Evolutionary conservation across 2,113 vertebrate species (phyloP).

Genomic region (Oreochromis spilurus): DNA sequence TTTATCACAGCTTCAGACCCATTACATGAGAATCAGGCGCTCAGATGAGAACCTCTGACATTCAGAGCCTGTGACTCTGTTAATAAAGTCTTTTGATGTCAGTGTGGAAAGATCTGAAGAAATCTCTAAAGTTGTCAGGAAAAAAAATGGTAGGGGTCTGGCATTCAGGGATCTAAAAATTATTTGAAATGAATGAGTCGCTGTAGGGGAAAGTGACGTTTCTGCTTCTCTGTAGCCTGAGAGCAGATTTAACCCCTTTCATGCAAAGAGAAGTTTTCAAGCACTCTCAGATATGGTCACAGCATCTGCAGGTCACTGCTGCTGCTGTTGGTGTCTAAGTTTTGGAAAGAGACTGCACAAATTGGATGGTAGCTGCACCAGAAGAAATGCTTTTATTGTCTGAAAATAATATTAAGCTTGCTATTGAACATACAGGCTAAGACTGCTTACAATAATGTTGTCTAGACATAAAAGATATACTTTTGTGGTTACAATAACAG

Average conservation of each 20-base stretch:
- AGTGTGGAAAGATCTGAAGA: neutral
- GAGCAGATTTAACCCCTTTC: neutral
- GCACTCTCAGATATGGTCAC: neutral
- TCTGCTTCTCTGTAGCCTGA: neutral
- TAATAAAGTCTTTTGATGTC: neutral
- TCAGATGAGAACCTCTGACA: neutral
- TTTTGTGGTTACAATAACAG: neutral
- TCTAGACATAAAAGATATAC: neutral
- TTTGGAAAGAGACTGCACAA: neutral
- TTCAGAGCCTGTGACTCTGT: neutral
- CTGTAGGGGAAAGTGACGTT: neutral
- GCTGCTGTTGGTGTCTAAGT: neutral
- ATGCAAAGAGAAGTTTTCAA: neutral
- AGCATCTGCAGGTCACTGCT: neutral
- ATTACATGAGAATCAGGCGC: neutral
- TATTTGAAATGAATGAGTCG: neutral
- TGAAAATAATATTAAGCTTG: neutral
- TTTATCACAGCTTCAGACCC: neutral
- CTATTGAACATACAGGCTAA: neutral
- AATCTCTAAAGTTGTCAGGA: neutral
- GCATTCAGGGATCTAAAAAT: neutral
- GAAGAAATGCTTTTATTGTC: neutral
- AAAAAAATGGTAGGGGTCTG: neutral
- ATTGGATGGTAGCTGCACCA: neutral
- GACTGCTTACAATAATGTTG: neutral